A percentile compares a stretch with the other conserved stretches of the same genome.
phyloP scores from a whole-genome alignment of 2,113 vertebrate genomes.

The Hippocampus zosterae region DNA sequence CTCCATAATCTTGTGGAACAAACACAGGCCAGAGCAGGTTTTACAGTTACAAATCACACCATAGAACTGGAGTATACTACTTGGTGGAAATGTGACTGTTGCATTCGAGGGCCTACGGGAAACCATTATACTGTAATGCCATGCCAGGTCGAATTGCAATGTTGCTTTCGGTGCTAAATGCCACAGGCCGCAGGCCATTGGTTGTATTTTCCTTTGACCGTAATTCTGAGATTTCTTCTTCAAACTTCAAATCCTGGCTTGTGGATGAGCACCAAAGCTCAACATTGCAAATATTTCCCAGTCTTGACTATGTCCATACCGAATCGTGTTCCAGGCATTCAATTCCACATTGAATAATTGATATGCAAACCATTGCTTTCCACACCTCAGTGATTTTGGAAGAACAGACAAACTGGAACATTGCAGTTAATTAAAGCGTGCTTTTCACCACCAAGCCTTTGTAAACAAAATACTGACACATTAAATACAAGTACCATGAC shows the following conservation, averaged over 20 bases:
- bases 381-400: neutral
- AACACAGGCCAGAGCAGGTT: too few relatives aligned
- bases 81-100: too few relatives aligned
- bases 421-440: constrained; percentile 26
- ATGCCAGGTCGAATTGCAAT: too few relatives aligned
- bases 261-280: neutral
- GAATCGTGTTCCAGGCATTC: neutral
- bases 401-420: constrained; percentile 1
- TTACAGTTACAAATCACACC: too few relatives aligned
- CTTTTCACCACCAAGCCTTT: constrained; percentile 8
- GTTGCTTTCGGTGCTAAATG: neutral
- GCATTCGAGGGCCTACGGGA: too few relatives aligned
- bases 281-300: neutral
- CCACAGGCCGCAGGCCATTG: neutral
- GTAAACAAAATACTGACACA: constrained; percentile 14
- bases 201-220: neutral
- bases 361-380: constrained; percentile 1
- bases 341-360: neutral
- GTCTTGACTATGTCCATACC: too few relatives aligned
- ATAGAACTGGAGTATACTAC: too few relatives aligned
- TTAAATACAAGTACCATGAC: constrained; percentile 39
- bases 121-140: too few relatives aligned
- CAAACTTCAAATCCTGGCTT: neutral
- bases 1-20: too few relatives aligned
- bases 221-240: neutral